Evolutionary conservation across 2,113 vertebrate species (phyloP).

Genomic region (Elanus axillaris): DNA sequence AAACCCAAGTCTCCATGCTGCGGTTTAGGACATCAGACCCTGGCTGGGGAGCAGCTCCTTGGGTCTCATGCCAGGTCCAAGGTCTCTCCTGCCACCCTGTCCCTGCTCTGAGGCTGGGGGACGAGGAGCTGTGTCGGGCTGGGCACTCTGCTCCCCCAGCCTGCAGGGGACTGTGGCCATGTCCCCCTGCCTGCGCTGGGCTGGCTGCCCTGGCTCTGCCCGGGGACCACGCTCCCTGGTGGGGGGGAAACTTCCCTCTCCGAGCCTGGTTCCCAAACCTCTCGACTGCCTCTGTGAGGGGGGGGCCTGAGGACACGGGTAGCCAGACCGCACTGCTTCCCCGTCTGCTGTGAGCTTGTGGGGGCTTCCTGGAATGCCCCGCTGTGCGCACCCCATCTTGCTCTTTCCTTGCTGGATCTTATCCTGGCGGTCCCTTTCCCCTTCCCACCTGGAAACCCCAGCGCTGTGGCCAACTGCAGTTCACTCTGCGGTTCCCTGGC

Average conservation of each 20-base stretch:
- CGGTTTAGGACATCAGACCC: background rate
- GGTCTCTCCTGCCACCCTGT: background rate
- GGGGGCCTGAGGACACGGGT: background rate
- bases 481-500: background rate
- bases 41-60: background rate
- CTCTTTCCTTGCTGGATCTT: background rate
- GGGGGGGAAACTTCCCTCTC: background rate
- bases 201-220: background rate
- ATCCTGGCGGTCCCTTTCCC: background rate
- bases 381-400: background rate
- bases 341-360: background rate
- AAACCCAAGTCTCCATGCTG: background rate
- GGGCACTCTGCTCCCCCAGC: background rate
- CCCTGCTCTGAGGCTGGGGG: background rate
- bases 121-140: background rate
- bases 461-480: rapidly evolving
- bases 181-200: background rate
- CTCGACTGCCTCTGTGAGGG: background rate
- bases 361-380: background rate
- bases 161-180: background rate
- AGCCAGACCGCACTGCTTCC: background rate
- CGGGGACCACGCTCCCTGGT: rapidly evolving
- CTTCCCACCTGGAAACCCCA: background rate
- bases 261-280: background rate
- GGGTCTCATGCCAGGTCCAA: background rate